Evolutionary conservation across 2,888 invertebrate genomes (phyloP).

Genomic region (Eudemis profundana): DNA sequence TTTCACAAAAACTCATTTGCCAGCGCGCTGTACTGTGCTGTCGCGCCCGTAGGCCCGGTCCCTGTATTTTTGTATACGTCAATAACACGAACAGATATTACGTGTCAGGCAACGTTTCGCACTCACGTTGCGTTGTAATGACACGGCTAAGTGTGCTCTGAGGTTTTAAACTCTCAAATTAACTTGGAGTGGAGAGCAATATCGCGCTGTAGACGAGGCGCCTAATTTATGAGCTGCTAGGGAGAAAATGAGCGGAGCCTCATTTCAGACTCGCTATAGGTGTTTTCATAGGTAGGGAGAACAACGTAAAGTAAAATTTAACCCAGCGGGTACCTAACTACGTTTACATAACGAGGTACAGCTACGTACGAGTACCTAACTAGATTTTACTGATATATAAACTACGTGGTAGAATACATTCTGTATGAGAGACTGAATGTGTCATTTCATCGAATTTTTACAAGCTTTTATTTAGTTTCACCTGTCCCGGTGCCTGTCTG

Average conservation of each 20-base stretch:
- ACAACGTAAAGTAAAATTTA: conserved; percentile 15
- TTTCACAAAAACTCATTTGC: no score
- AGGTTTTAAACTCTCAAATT: conserved; percentile 41
- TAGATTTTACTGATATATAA: neutral
- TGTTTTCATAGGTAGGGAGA: conserved; percentile 9
- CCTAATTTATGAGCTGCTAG: conserved; percentile 41
- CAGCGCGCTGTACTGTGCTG: no score
- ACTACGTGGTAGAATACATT: no score
- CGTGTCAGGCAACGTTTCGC: conserved; percentile 39
- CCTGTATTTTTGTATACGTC: no score
- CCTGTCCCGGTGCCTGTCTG: no score
- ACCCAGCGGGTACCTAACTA: neutral
- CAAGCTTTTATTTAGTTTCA: no score
- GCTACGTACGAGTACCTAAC: neutral
- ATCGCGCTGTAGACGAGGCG: conserved; percentile 25
- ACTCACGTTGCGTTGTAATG: conserved; percentile 38
- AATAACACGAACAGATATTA: conserved; percentile 39
- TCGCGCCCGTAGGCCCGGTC: no score
- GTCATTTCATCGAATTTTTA: no score
- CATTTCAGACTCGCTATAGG: conserved; percentile 30
- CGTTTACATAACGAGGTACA: neutral
- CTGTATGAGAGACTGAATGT: no score
- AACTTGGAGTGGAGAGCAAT: conserved; percentile 36
- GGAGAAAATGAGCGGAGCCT: conserved; percentile 41
- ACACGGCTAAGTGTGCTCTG: conserved; percentile 34